Conservation (phyloP, 2,113 vertebrate species). For the Benitochromis conjunctus region DNA sequence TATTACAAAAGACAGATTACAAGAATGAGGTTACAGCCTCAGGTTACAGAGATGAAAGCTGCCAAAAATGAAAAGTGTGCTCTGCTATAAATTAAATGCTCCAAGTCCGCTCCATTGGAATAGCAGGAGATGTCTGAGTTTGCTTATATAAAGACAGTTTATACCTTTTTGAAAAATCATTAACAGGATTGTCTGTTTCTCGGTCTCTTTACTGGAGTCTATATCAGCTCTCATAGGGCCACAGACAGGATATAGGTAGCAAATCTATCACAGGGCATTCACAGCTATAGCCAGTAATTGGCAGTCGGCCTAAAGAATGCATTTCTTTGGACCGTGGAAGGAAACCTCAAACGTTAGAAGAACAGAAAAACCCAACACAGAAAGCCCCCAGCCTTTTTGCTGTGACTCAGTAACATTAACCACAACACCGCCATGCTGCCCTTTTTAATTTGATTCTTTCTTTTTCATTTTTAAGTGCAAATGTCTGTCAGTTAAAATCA, state of each 20-base stretch:
- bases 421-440: background rate
- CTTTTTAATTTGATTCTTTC: background rate
- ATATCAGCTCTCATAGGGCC: background rate
- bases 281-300: background rate
- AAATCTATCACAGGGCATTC: background rate
- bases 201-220: background rate
- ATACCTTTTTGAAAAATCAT: background rate
- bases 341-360: background rate
- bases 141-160: background rate
- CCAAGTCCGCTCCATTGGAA: fast-evolving
- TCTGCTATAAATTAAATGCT: background rate
- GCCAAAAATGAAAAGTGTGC: background rate
- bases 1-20: background rate
- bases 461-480: background rate
- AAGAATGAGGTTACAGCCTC: fast-evolving
- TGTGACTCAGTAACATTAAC: background rate
- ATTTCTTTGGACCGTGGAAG: background rate
- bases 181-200: background rate
- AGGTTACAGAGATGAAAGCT: fast-evolving
- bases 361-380: background rate
- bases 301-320: background rate
- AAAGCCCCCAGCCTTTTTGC: background rate
- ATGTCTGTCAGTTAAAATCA: background rate
- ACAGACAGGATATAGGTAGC: background rate
- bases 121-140: background rate